Conservation (phyloP, 2,797 vertebrate genomes). For the Diglossa cyanea region DNA sequence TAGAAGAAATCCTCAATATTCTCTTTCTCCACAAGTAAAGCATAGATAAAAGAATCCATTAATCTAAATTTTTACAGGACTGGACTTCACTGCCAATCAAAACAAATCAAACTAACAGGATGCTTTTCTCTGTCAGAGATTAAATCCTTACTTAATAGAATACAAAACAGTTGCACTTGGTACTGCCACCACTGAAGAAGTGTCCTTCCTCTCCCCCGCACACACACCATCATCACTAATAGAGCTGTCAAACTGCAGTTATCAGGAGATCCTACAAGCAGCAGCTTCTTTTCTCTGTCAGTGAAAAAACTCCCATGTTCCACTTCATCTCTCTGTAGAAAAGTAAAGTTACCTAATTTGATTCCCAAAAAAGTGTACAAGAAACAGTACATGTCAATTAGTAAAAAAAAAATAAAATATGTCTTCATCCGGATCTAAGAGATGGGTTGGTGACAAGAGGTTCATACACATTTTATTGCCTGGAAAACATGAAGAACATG, state of each 20-base stretch:
- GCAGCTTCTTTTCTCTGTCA: not conserved
- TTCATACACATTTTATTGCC: not conserved
- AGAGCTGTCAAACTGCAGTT: conserved; percentile 26
- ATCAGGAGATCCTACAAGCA: conserved; percentile 13
- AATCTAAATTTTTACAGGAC: conserved; percentile 55
- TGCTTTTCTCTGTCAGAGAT: conserved; percentile 48
- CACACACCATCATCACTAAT: not conserved
- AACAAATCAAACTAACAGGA: conserved; percentile 37
- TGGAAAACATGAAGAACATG: not conserved
- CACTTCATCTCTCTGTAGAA: not conserved
- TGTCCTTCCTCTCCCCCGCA: conserved; percentile 17
- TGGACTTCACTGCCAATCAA: conserved; percentile 49
- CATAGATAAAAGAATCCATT: conserved; percentile 57
- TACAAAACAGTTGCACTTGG: conserved; percentile 28
- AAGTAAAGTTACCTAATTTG: not conserved
- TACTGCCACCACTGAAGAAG: conserved; percentile 25
- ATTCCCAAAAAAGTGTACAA: not conserved
- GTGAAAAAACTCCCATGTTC: not conserved
- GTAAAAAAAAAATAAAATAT: not conserved
- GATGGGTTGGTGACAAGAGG: not conserved
- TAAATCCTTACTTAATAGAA: conserved; percentile 48
- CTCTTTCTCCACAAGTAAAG: conserved; percentile 7
- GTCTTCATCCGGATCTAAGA: not conserved
- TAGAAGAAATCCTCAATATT: conserved; percentile 28
- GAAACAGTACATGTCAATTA: rapidly evolving